These are phyloP conservation scores for Struthio camelus DNA, from an alignment of 2,113 vertebrate species.

Conservation along the genomic window DNA sequence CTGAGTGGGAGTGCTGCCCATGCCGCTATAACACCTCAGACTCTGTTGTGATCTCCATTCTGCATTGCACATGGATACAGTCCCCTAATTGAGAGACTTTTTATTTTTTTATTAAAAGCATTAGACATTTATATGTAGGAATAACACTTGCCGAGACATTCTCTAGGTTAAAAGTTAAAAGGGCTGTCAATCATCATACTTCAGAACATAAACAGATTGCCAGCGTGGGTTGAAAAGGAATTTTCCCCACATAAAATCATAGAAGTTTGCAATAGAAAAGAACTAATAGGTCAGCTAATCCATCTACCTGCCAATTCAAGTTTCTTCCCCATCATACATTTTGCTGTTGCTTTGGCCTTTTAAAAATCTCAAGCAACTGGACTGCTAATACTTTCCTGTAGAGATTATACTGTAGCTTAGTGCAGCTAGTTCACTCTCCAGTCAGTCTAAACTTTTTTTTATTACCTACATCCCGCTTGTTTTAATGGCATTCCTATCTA, in stretches of 20 bases:
- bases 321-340: slow-evolving; percentile 38
- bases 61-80: slow-evolving; percentile 67
- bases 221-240: slow-evolving; percentile 76
- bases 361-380: slow-evolving; percentile 24
- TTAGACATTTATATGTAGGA: slow-evolving; percentile 72
- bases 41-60: slow-evolving; percentile 67
- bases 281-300: slow-evolving; percentile 69
- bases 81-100: slow-evolving; percentile 63
- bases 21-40: slow-evolving; percentile 69
- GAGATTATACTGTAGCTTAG: not conserved
- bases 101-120: slow-evolving; percentile 67
- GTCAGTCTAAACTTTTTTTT: not conserved
- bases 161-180: slow-evolving; percentile 75
- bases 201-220: slow-evolving; percentile 76
- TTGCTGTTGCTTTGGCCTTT: slow-evolving; percentile 31
- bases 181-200: slow-evolving; percentile 74
- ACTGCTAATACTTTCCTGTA: not conserved
- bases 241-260: slow-evolving; percentile 65
- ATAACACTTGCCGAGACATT: slow-evolving; percentile 74
- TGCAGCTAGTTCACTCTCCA: not conserved
- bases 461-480: not conserved
- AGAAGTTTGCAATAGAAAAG: slow-evolving; percentile 61
- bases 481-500: not conserved
- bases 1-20: slow-evolving; percentile 69
- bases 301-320: slow-evolving; percentile 63